Evolutionary conservation across 2,797 vertebrate species (phyloP).

Genomic region (Sebastes matsubarae): DNA sequence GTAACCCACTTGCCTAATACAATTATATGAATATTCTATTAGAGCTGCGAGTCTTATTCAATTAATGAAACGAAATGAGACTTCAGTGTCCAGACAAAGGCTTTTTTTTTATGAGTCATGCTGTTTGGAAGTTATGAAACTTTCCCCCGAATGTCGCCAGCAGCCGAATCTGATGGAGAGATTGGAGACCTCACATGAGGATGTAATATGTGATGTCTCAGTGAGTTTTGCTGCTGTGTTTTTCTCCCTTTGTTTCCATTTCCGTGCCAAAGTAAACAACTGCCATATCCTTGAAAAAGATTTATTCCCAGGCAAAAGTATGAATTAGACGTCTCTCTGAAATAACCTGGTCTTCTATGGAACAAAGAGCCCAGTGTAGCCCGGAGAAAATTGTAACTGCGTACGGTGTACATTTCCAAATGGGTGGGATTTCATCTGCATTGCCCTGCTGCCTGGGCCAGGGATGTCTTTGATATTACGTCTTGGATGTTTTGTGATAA

Average conservation of each 20-base stretch:
- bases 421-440: slow-evolving; percentile 55
- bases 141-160: slow-evolving; percentile 10
- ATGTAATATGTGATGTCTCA: slow-evolving; percentile 36
- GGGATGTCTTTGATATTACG: slow-evolving; percentile 53
- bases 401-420: slow-evolving; percentile 55
- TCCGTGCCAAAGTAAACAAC: slow-evolving; percentile 59
- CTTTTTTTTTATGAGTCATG: neutral
- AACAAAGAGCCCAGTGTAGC: slow-evolving; percentile 69
- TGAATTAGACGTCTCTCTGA: slow-evolving; percentile 33
- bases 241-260: slow-evolving; percentile 32
- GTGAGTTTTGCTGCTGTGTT: slow-evolving; percentile 18
- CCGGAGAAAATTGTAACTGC: slow-evolving; percentile 47
- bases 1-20: slow-evolving; percentile 3
- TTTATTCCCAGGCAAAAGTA: slow-evolving; percentile 25
- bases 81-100: slow-evolving; percentile 1
- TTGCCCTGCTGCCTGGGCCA: slow-evolving; percentile 16
- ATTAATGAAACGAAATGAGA: slow-evolving; percentile 32
- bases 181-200: slow-evolving; percentile 43
- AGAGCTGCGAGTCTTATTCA: slow-evolving; percentile 28
- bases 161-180: slow-evolving; percentile 7
- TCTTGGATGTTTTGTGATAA: slow-evolving; percentile 48
- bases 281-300: slow-evolving; percentile 41
- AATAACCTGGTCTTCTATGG: slow-evolving; percentile 45
- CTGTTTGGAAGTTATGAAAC: slow-evolving; percentile 6
- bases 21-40: slow-evolving; percentile 38